Conservation (phyloP, 2,797 vertebrate genomes). For the Anguilla obscura region DNA sequence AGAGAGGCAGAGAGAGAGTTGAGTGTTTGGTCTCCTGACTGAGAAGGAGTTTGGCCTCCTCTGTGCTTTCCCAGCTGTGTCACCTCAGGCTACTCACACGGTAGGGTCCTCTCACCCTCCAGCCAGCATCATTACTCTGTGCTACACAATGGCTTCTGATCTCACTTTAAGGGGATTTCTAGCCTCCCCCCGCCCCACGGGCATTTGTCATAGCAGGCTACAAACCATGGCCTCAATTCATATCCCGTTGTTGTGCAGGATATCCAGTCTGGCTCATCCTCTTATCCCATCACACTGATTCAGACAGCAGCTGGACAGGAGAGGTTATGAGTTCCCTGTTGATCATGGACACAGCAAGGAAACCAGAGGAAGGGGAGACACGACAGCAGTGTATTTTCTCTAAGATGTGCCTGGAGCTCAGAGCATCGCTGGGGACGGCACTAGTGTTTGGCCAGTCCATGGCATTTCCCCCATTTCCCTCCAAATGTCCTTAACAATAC, state of each 20-base stretch:
- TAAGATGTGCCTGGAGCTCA: not conserved
- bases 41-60: constrained; percentile 8
- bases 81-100: constrained; percentile 14
- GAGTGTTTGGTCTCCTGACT: not conserved
- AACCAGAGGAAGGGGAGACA: not conserved
- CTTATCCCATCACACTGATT: constrained; percentile 36
- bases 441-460: not conserved
- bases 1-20: not conserved
- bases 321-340: constrained; percentile 15
- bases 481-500: not conserved
- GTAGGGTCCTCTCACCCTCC: constrained; percentile 30
- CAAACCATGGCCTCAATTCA: constrained; percentile 42
- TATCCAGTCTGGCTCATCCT: constrained; percentile 50
- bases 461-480: not conserved
- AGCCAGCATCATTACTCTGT: constrained; percentile 30
- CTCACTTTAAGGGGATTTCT: constrained; percentile 29
- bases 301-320: constrained; percentile 27
- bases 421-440: not conserved
- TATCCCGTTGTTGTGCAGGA: constrained; percentile 43
- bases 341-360: not conserved
- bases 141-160: constrained; percentile 34
- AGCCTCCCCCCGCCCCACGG: constrained; percentile 35
- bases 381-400: too few species aligned
- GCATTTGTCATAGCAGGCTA: constrained; percentile 47
- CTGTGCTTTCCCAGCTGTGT: not conserved